Evolutionary conservation across 2,888 invertebrate genomes (phyloP).

Genomic region (Chironomus riparius): DNA sequence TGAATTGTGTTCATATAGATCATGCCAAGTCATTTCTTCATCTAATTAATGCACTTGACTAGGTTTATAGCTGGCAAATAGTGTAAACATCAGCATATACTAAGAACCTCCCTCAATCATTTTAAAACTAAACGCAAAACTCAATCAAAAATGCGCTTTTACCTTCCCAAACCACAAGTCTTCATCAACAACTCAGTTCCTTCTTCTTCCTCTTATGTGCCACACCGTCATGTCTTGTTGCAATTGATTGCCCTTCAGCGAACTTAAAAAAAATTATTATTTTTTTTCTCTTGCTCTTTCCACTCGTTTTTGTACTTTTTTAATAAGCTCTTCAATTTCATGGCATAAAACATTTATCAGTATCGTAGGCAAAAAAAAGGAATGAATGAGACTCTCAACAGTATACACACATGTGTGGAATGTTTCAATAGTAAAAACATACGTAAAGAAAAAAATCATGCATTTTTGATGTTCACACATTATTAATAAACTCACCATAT

Average conservation of each 20-base stretch:
- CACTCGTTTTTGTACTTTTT: neutral
- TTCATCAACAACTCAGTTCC: neutral
- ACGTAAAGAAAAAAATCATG: neutral
- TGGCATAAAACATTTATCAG: conserved; percentile 15
- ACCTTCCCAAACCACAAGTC: too few species aligned
- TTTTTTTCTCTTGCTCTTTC: neutral
- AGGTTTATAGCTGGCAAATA: too few species aligned
- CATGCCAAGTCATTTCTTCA: too few species aligned
- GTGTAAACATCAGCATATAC: too few species aligned
- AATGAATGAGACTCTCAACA: neutral
- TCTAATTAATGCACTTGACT: too few species aligned
- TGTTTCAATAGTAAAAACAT: neutral
- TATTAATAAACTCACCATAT: neutral
- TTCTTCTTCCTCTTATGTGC: too few species aligned
- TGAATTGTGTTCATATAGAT: too few species aligned
- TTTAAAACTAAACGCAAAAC: too few species aligned
- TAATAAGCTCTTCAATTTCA: conserved; percentile 9
- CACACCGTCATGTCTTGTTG: neutral
- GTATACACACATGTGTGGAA: neutral
- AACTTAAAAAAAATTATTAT: neutral
- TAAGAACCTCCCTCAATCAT: too few species aligned
- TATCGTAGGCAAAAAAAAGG: neutral
- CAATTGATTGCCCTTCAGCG: conserved; percentile 23
- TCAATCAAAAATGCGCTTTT: too few species aligned
- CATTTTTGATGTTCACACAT: conserved; percentile 20